Conservation (phyloP, 30 jellyfish, hydroid and myxozoan species). For the Phacellophora camtschatica region DNA sequence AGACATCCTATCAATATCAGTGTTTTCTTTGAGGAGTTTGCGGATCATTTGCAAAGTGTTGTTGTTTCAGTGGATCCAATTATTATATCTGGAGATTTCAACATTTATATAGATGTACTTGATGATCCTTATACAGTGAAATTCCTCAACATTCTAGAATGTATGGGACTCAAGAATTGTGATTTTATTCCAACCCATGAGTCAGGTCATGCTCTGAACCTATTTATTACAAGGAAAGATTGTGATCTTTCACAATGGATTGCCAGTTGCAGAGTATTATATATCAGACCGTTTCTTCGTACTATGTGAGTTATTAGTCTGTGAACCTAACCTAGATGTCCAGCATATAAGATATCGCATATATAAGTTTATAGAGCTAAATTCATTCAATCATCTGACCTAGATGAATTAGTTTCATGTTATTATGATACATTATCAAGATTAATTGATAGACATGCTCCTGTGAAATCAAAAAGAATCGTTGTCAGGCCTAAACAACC, state of each 20-base stretch:
- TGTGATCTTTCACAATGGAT: constrained; percentile 32
- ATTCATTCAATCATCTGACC: constrained; percentile 8
- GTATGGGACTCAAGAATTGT: constrained; percentile 23
- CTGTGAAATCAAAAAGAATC: not conserved
- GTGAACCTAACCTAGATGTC: not conserved
- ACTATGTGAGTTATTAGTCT: not conserved
- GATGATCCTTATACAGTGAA: not conserved
- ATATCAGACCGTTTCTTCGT: constrained; percentile 34
- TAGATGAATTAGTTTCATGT: not conserved
- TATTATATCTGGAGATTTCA: constrained; percentile 35
- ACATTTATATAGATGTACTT: constrained; percentile 15
- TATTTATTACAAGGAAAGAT: constrained; percentile 25
- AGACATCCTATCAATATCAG: constrained; percentile 4
- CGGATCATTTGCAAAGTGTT: constrained; percentile 19
- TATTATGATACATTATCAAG: constrained; percentile 16
- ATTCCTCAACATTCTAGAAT: not conserved
- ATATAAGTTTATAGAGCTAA: constrained; percentile 8
- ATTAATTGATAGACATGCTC: constrained; percentile 22
- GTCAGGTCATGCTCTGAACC: constrained; percentile 40
- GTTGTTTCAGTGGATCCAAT: constrained; percentile 6
- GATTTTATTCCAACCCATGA: constrained; percentile 26
- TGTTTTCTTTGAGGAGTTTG: not conserved
- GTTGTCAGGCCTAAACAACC: constrained; percentile 35
- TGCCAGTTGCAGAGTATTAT: constrained; percentile 22
- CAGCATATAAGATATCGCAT: not conserved